Evolutionary conservation across 2,113 vertebrate species (phyloP).

Genomic region (Ceyx melanurus): DNA sequence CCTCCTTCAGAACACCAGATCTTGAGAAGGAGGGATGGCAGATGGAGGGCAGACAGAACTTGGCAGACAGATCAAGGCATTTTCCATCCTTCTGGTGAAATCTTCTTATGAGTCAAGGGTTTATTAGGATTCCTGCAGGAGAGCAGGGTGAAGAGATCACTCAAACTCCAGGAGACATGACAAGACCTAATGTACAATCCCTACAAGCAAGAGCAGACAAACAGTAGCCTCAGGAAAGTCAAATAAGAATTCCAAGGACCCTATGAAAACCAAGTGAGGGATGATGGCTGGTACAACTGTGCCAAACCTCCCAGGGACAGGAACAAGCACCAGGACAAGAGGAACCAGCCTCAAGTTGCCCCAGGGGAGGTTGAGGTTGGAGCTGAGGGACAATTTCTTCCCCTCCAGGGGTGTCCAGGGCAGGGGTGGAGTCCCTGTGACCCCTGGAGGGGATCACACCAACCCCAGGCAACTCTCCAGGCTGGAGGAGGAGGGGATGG

Average conservation of each 20-base stretch:
- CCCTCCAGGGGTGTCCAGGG: too few relatives aligned
- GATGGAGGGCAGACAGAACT: slow-evolving; percentile 37
- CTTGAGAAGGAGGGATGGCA: slow-evolving; percentile 1
- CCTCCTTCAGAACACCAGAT: neutral
- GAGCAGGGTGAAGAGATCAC: slow-evolving; percentile 23
- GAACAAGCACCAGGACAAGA: too few relatives aligned
- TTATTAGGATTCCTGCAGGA: slow-evolving; percentile 30
- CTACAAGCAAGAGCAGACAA: neutral
- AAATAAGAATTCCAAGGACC: neutral
- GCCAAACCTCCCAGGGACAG: neutral
- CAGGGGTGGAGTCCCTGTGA: too few relatives aligned
- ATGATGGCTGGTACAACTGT: neutral
- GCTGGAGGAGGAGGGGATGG: too few relatives aligned
- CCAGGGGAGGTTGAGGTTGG: too few relatives aligned
- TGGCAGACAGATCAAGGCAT: neutral
- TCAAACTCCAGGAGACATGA: slow-evolving; percentile 13
- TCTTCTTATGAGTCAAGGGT: neutral
- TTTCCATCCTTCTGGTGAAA: neutral
- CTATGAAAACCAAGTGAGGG: neutral
- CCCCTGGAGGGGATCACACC: too few relatives aligned
- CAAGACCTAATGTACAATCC: neutral
- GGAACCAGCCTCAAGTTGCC: too few relatives aligned
- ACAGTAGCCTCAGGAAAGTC: neutral
- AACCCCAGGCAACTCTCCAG: too few relatives aligned
- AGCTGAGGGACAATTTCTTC: too few relatives aligned